Evolutionary conservation across 2,888 invertebrate genomes (phyloP), one percentile per base, ranked within the genome.

Genomic region (Caenorhabditis wallacei): DNA sequence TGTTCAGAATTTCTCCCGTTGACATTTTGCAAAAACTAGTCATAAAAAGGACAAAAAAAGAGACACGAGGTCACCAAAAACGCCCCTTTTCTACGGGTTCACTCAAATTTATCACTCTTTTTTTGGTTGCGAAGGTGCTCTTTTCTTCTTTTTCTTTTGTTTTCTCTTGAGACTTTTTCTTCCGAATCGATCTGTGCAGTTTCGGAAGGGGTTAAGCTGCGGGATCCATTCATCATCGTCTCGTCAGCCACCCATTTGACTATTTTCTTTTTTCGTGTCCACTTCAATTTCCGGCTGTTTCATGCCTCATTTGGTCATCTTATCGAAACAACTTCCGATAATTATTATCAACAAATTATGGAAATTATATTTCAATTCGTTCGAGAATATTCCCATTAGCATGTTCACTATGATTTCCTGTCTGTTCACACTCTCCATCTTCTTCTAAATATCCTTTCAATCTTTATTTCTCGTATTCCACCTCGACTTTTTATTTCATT

Each of bases 141-240:
- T 56, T n/a, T 30, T 30, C n/a, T 20, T 22, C 18, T 8, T 51
- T 51, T 10, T 46, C 66, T 51, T 10, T 46, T 20, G n/a, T n/a
- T 37, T 53, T 53, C 68, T 61, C 76, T 68, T 51, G 68, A 68
- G 68, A 66, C 68, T 37, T 8, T n/a, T n/a, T 11, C 68, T 8
- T 3, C 3, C 30, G 8, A 59, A 76, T 68, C 68, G 75, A 66
- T 75, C 66, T 75, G 64, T 37, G 18, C 13, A 13, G n/a, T 16
- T 30, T 30, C 30, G 4, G 30, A 30, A 10, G 5, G 18, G 18
- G n/a, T n/a, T n/a, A n/a, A 18, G 18, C 35, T 2, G 5, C 30
- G 48, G 46, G 59, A 76, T 69, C 53, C 78, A 78, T 78, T 78
- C 78, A 78, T 78, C 78, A 78, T 78, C 78, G 78, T 78, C 78